A percentile compares a stretch with the other conserved stretches of the same genome.
Evolutionary conservation across 2,888 invertebrate species (phyloP).

Genomic region (Andrena marginata): DNA sequence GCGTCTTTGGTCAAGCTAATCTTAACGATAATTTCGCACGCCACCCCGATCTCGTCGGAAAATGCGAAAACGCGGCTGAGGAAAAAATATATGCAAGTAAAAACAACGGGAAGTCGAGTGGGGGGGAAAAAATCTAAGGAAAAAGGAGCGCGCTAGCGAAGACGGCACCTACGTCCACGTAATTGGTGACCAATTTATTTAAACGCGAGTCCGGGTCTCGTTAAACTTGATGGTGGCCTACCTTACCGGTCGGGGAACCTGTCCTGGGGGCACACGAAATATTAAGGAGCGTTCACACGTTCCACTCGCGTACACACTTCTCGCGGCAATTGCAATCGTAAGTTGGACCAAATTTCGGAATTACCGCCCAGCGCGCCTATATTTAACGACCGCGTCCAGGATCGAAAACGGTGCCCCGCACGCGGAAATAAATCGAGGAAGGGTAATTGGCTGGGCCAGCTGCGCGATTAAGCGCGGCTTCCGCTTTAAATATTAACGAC

Average conservation of each 20-base stretch:
- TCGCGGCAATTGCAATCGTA: background rate
- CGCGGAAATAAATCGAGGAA: slow-evolving; percentile 46
- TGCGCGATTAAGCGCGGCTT: slow-evolving; percentile 27
- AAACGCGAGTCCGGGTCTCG: slow-evolving; percentile 74
- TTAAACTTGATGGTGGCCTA: slow-evolving; percentile 76
- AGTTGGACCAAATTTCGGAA: slow-evolving; percentile 28
- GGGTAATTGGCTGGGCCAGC: slow-evolving; percentile 42
- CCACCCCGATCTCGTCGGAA: slow-evolving; percentile 36
- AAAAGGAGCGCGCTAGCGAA: background rate
- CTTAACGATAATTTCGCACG: slow-evolving; percentile 53
- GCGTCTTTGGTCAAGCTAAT: slow-evolving; percentile 58
- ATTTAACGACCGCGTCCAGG: slow-evolving; percentile 24
- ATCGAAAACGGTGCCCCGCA: background rate
- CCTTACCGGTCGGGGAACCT: slow-evolving; percentile 81
- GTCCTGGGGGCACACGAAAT: slow-evolving; percentile 39
- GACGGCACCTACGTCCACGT: slow-evolving; percentile 64
- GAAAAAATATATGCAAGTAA: background rate
- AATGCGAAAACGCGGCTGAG: slow-evolving; percentile 35
- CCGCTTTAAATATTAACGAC: slow-evolving; percentile 45
- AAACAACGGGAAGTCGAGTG: background rate
- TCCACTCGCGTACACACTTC: background rate
- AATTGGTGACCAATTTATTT: slow-evolving; percentile 79
- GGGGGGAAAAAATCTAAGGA: slow-evolving; percentile 18
- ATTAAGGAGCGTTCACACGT: slow-evolving; percentile 61
- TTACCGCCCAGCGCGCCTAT: slow-evolving; percentile 19